These are phyloP conservation scores for Euphonia xanthogaster DNA, from an alignment of 2,797 vertebrate genomes.

Conservation along the genomic window DNA sequence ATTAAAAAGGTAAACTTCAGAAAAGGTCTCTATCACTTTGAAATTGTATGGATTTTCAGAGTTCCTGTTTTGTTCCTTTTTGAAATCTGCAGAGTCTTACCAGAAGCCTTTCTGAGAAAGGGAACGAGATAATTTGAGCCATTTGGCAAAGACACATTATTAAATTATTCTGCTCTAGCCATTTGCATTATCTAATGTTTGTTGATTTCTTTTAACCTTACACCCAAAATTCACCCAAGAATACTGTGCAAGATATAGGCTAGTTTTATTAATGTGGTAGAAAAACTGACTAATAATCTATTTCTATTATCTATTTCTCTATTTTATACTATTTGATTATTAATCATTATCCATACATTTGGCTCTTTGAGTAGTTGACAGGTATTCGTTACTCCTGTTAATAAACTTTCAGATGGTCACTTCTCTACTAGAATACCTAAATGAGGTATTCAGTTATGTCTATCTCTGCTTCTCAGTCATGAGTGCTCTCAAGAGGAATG, in stretches of 20 bases:
- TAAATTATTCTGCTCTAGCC: not conserved
- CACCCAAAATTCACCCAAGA: not conserved
- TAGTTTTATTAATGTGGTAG: not conserved
- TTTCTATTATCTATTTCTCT: not conserved
- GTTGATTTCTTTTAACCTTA: not conserved
- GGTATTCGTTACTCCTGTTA: not conserved
- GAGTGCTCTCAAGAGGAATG: not conserved
- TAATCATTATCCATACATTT: not conserved
- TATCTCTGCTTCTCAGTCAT: not conserved
- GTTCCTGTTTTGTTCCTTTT: not conserved
- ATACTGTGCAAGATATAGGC: not conserved
- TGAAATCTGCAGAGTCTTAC: not conserved
- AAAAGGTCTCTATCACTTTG: not conserved
- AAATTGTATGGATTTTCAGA: not conserved
- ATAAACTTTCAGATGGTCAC: not conserved
- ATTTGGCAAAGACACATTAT: not conserved
- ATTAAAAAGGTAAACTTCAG: not conserved
- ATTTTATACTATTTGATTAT: not conserved
- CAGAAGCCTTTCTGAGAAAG: not conserved
- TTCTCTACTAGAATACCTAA: not conserved
- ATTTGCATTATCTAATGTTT: not conserved
- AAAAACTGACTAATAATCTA: not conserved
- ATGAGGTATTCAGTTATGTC: not conserved
- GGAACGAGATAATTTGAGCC: not conserved
- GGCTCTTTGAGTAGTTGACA: accelerated